Percentiles rank a stretch among this genome's conserved stretches.
phyloP scores from a whole-genome alignment of 1,140 invertebrate species.

The Orius laevigatus region DNA sequence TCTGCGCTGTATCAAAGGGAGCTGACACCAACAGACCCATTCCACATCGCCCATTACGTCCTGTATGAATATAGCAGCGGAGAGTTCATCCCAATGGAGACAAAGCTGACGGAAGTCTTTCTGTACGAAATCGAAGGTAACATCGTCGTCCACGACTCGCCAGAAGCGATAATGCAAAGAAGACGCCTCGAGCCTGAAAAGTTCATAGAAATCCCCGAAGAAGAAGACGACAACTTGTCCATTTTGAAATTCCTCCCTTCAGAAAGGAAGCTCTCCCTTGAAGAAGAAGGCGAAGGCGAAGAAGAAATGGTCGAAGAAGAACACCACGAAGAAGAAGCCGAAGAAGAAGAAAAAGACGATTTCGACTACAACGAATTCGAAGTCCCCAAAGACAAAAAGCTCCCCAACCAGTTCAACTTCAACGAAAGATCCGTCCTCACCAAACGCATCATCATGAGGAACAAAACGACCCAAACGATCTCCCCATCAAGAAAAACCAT shows the following conservation, averaged over 20 bases:
- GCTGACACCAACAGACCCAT: no score
- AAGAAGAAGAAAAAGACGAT: conserved; percentile 16
- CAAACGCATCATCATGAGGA: conserved; percentile 51
- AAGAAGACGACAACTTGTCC: background rate
- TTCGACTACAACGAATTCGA: conserved; percentile 23
- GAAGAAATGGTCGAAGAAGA: conserved; percentile 16
- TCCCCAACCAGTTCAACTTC: conserved; percentile 84
- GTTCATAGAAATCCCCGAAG: no score
- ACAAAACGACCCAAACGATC: conserved; percentile 53
- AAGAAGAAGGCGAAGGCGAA: conserved; percentile 6
- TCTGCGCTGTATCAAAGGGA: no score
- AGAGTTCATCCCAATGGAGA: no score
- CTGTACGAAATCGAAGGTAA: conserved; percentile 1
- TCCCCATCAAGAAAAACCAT: conserved; percentile 66
- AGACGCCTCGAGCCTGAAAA: no score
- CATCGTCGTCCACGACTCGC: background rate
- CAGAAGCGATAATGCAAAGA: background rate
- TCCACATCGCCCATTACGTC: no score
- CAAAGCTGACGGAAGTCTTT: background rate
- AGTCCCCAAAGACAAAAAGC: conserved; percentile 25
- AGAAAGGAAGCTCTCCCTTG: background rate
- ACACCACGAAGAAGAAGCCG: conserved; percentile 15
- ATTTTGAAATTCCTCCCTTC: background rate
- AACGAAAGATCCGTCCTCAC: conserved; percentile 80
- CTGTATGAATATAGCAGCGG: no score